Conservation (phyloP, 2,888 invertebrate genomes). For the Exocentrus adspersus region DNA sequence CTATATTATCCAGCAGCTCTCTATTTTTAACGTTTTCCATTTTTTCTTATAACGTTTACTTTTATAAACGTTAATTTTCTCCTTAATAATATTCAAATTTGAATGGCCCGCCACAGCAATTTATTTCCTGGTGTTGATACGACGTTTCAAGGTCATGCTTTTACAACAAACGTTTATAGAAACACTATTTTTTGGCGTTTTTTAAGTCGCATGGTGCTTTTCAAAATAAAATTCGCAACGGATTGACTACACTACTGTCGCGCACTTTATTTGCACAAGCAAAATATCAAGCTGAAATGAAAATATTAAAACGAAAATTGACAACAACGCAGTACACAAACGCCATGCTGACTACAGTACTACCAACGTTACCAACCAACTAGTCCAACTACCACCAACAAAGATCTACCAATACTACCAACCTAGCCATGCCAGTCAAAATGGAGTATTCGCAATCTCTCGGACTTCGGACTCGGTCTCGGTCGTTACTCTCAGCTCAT, state of each 20-base stretch:
- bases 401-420: no score
- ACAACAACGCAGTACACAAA: constrained; percentile 61
- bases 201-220: constrained; percentile 9
- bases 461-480: no score
- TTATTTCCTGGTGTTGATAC: constrained; percentile 54
- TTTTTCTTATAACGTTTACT: no score
- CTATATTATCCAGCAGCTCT: constrained; percentile 59
- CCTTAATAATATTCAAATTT: no score
- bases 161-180: constrained; percentile 37
- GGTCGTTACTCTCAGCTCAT: no score
- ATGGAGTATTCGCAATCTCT: no score
- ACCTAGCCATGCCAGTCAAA: no score
- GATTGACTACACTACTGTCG: constrained; percentile 9
- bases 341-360: constrained; percentile 38
- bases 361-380: no score
- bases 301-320: constrained; percentile 60
- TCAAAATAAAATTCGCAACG: constrained; percentile 1
- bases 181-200: not conserved
- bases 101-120: constrained; percentile 50
- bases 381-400: no score
- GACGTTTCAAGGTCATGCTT: constrained; percentile 61
- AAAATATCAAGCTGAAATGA: constrained; percentile 44
- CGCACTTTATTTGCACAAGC: constrained; percentile 23
- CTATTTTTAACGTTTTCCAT: constrained; percentile 54
- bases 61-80: no score